Conservation (phyloP, 2,888 invertebrate genomes). For the Nomada ferruginata region DNA sequence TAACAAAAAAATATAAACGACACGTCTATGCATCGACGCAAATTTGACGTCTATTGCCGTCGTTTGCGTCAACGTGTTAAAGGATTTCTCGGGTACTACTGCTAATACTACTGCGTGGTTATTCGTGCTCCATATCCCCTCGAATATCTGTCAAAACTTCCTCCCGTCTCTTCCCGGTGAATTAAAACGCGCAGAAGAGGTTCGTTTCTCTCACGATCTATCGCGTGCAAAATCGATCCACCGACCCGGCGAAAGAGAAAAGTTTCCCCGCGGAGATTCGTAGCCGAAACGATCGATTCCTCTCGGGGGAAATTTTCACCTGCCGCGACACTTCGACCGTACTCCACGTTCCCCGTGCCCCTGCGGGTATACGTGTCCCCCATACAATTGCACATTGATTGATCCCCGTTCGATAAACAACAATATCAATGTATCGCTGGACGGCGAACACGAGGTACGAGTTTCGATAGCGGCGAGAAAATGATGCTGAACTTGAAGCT, state of each 20-base stretch:
- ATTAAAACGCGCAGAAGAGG: constrained; percentile 4
- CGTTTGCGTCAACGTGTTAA: too few species aligned
- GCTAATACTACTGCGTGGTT: too few species aligned
- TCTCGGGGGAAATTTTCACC: constrained; percentile 23
- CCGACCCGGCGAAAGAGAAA: neutral
- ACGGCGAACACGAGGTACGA: constrained; percentile 37
- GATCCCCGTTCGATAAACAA: constrained; percentile 52
- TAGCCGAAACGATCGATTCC: constrained; percentile 50
- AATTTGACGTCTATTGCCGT: too few species aligned
- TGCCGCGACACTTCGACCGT: neutral
- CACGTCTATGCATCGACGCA: too few species aligned
- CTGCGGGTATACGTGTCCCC: neutral
- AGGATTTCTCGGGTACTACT: too few species aligned
- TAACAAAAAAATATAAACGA: too few species aligned
- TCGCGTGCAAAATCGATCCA: constrained; percentile 11
- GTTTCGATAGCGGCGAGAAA: constrained; percentile 35
- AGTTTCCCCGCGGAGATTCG: constrained; percentile 14
- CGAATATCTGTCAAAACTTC: too few species aligned
- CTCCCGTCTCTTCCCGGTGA: neutral
- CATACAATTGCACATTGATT: constrained; percentile 29
- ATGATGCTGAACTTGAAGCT: constrained; percentile 39
- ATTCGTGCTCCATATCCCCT: too few species aligned
- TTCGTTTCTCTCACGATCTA: too few species aligned
- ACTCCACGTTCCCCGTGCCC: neutral
- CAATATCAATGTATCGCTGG: constrained; percentile 36